phyloP scores from a whole-genome alignment of 2,113 vertebrate genomes.

The Zosterops pallidus region DNA sequence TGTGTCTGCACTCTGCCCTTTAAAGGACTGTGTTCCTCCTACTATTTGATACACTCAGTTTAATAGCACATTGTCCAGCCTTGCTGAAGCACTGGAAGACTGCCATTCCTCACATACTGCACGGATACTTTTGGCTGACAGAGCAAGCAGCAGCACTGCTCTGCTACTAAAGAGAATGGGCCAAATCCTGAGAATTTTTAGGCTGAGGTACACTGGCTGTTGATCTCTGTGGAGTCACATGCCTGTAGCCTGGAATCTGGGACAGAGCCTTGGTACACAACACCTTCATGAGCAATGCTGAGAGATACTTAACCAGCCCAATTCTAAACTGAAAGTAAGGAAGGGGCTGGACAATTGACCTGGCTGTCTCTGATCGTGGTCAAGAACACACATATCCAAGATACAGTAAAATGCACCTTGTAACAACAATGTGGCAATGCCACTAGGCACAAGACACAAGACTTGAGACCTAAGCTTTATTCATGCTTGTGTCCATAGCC shows the following conservation, averaged over 20 bases:
- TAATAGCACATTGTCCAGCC: conserved; percentile 21
- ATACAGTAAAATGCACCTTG: neutral
- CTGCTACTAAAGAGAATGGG: neutral
- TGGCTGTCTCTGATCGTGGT: neutral
- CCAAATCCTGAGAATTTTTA: neutral
- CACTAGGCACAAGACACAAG: neutral
- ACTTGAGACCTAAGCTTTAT: neutral
- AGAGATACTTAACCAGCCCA: neutral
- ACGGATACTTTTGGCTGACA: neutral
- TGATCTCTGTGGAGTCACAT: neutral
- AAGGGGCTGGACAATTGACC: neutral
- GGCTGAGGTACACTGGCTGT: neutral
- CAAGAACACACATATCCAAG: neutral
- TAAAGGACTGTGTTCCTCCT: neutral
- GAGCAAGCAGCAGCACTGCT: neutral
- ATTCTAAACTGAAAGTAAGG: neutral
- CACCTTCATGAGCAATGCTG: neutral
- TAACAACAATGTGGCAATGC: neutral
- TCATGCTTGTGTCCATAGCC: neutral
- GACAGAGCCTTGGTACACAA: neutral
- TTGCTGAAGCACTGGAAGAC: neutral
- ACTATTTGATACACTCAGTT: neutral
- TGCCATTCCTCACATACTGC: neutral
- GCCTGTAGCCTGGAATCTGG: neutral
- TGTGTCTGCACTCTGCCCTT: neutral